A percentile compares a stretch with the other conserved stretches of the same genome.
phyloP scores from a whole-genome alignment of 2,113 vertebrate species.

The Bettongia penicillata region DNA sequence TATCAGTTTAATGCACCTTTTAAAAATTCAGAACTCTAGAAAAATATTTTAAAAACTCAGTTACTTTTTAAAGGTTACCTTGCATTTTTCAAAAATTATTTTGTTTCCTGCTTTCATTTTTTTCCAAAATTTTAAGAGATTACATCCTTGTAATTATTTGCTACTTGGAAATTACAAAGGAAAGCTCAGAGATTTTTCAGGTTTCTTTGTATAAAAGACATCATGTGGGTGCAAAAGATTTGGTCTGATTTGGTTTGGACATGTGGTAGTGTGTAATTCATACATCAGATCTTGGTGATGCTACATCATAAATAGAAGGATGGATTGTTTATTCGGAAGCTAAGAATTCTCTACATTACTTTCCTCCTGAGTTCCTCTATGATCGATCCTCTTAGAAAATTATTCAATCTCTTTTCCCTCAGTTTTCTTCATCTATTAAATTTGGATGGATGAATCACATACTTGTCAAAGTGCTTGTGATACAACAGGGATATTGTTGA shows the following conservation, averaged over 20 bases:
- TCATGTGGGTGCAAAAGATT: background rate
- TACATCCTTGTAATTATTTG: background rate
- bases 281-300: background rate
- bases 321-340: background rate
- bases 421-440: slow-evolving; percentile 47
- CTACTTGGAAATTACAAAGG: slow-evolving; percentile 10
- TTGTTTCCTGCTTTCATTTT: slow-evolving; percentile 40
- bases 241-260: background rate
- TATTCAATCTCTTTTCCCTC: slow-evolving; percentile 1
- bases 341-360: slow-evolving; percentile 2
- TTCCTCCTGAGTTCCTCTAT: background rate
- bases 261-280: background rate
- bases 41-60: background rate
- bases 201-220: slow-evolving; percentile 41
- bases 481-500: slow-evolving; percentile 19
- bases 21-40: background rate
- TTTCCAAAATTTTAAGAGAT: slow-evolving; percentile 36
- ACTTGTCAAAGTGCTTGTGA: slow-evolving; percentile 35
- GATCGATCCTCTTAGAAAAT: background rate
- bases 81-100: background rate
- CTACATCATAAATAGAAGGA: background rate
- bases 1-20: background rate
- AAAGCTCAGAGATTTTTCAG: slow-evolving; percentile 16
- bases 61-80: background rate
- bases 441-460: background rate